phyloP scores from a whole-genome alignment of 2,888 invertebrate species.

The Ecdyonurus torrentis region DNA sequence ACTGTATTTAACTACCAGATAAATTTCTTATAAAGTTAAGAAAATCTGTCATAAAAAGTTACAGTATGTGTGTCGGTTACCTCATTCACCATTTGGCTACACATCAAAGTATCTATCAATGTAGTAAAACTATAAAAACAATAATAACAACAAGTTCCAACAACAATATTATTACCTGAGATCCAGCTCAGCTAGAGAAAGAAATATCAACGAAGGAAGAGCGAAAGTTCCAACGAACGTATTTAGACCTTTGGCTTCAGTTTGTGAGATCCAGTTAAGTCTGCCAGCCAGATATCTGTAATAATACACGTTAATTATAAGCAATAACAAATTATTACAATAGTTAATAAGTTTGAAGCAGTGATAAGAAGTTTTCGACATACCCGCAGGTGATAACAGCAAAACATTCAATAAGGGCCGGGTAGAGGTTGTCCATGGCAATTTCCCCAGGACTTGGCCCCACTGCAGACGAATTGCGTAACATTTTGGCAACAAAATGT shows the following conservation, averaged over 20 bases:
- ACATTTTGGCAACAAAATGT: background rate
- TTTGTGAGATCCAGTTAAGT: slow-evolving; percentile 59
- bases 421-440: slow-evolving; percentile 65
- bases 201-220: slow-evolving; percentile 78
- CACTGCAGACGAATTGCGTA: background rate
- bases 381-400: slow-evolving; percentile 80
- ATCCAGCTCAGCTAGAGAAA: slow-evolving; percentile 71
- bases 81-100: no score
- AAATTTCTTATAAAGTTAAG: no score
- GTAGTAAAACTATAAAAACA: background rate
- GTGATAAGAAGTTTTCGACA: slow-evolving; percentile 26
- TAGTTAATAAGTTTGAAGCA: no score
- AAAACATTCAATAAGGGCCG: slow-evolving; percentile 83
- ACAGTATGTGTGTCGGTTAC: no score
- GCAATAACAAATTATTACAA: no score
- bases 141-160: background rate
- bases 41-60: no score
- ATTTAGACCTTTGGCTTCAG: slow-evolving; percentile 76
- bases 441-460: slow-evolving; percentile 9
- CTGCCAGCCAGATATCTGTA: slow-evolving; percentile 71
- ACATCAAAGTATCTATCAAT: background rate
- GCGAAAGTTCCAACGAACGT: slow-evolving; percentile 90
- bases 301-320: slow-evolving; percentile 14
- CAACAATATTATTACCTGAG: slow-evolving; percentile 34
- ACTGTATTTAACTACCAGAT: no score